Percentiles rank a stretch among this genome's conserved stretches.
Conservation (phyloP, 2,113 vertebrate genomes). For the Typhlomys cinereus region DNA sequence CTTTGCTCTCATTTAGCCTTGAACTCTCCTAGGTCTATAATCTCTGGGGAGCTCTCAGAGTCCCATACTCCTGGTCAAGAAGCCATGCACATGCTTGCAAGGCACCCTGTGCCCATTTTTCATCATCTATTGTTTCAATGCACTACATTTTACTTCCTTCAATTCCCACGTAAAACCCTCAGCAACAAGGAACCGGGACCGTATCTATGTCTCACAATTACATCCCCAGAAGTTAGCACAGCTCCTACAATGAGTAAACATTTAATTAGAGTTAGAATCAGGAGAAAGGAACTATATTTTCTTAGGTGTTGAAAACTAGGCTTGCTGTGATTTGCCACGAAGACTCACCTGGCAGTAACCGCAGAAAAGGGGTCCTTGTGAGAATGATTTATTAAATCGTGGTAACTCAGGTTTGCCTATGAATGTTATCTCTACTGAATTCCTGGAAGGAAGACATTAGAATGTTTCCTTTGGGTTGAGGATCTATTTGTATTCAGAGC, state of each 20-base stretch:
- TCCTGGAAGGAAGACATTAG: slow-evolving; percentile 73
- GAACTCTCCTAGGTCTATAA: not conserved
- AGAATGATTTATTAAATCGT: slow-evolving; percentile 48
- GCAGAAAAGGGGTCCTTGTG: slow-evolving; percentile 36
- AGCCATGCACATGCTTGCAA: not conserved
- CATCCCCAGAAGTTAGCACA: not conserved
- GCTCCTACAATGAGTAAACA: not conserved
- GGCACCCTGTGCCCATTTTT: not conserved
- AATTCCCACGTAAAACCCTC: not conserved
- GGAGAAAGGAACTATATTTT: not conserved
- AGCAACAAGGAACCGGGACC: not conserved
- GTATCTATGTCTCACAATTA: not conserved
- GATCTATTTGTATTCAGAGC: slow-evolving; percentile 56
- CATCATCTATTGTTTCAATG: not conserved
- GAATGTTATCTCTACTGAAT: slow-evolving; percentile 67
- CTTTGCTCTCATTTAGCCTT: not conserved
- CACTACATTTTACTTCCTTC: not conserved
- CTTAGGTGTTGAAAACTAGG: slow-evolving; percentile 2
- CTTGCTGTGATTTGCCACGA: not conserved
- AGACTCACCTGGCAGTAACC: not conserved
- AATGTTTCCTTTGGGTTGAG: slow-evolving; percentile 60
- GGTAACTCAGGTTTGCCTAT: slow-evolving; percentile 46
- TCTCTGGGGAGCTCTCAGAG: not conserved
- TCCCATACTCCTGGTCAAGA: not conserved
- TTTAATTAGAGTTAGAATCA: not conserved